Base-by-base conservation (phyloP, 64 coral and sea anemone species). In the Platygyra sinensis region DNA sequence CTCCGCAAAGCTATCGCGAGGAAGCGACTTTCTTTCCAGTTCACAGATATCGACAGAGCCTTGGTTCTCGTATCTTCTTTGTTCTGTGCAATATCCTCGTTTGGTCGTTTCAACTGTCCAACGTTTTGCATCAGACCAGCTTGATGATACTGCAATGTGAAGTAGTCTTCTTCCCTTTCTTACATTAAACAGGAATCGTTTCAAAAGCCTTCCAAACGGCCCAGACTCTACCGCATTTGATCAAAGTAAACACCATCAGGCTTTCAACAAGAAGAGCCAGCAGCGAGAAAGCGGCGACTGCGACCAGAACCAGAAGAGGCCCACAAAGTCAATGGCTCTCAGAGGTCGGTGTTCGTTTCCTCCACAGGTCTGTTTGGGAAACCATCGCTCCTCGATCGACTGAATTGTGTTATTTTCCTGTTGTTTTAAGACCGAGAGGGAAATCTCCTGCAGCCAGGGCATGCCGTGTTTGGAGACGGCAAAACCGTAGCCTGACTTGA, bases 361-460 rank as follows among this genome's bases (percentile, higher is more conserved):
- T 0, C 19, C 17, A 15, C 76, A 78, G 49, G 20, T 25, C 1
- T 7, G 16, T 28, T 78, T 54, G 46, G 39, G 42, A 54, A 78
- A 78, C 39, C 49, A 78, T 54, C 39, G 39, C 18, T 78, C 14
- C 22, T 17, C 64, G 36, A 90, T 80, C 17, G 42, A 28, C 7
- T 72, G 25, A 1, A 90, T 39, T 0, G 77, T 81, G 2, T 62
- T 76, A 22, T 90, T 90, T 54, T 80, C 88, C 36, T 90, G 61
- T 25, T 81, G 36, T 50, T 90, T 82, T 18, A 90, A 55, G 14
- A 81, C 76, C 0, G 77, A 80, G 0, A 72, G 69, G 5, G 88
- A 71, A 27, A 78, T 51, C 46, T 90, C 60, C 6, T 82, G 14
- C 2, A 82, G 13, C 88, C 88, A 90, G 3, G 88, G 88, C 16